Evolutionary conservation across 2,797 vertebrate species (phyloP).

Genomic region (Scolopax rusticola): DNA sequence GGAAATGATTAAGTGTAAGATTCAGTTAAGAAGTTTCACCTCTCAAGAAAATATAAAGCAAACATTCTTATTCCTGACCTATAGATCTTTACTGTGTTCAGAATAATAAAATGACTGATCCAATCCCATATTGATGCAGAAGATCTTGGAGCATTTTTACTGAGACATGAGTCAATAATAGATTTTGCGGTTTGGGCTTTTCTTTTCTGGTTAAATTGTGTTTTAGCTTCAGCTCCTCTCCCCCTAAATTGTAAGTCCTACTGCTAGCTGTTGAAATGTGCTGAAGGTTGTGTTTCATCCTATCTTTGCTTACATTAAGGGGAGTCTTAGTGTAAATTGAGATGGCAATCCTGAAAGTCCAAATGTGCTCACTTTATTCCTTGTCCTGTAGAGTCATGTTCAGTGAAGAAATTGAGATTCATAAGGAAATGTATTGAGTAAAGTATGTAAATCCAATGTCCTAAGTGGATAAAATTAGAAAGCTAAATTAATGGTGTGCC

Average conservation of each 20-base stretch:
- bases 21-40: constrained; percentile 74
- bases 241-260: background rate
- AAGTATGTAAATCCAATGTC: constrained; percentile 17
- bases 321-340: background rate
- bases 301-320: background rate
- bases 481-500: background rate
- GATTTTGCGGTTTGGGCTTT: background rate
- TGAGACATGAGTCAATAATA: constrained; percentile 24
- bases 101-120: constrained; percentile 57
- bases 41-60: constrained; percentile 71
- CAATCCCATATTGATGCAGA: constrained; percentile 16
- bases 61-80: constrained; percentile 67
- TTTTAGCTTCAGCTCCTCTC: constrained; percentile 29
- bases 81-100: constrained; percentile 33
- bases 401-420: background rate
- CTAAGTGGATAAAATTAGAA: constrained; percentile 37
- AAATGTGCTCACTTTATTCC: background rate
- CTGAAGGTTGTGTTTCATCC: background rate
- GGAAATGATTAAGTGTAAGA: constrained; percentile 76
- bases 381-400: background rate
- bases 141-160: constrained; percentile 18
- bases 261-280: background rate
- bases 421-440: background rate
- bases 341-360: background rate
- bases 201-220: constrained; percentile 29